phyloP scores from a whole-genome alignment of 2,888 invertebrate genomes.

The Chloromyia formosa region DNA sequence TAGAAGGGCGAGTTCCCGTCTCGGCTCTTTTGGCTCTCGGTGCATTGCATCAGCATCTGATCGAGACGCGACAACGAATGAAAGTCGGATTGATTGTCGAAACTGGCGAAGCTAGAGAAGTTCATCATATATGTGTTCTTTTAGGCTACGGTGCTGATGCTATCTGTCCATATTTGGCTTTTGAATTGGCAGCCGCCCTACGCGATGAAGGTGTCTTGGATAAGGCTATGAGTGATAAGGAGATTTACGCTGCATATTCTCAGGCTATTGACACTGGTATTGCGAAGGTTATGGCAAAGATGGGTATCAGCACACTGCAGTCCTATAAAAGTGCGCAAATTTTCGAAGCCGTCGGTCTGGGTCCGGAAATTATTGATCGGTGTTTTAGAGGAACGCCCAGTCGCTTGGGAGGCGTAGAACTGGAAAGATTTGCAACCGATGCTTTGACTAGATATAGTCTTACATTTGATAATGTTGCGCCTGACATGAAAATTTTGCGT shows the following conservation, averaged over 20 bases:
- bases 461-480: conserved; percentile 70
- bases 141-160: conserved; percentile 97
- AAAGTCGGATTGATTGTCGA: conserved; percentile 95
- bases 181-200: conserved; percentile 89
- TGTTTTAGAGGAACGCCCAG: conserved; percentile 86
- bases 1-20: conserved; percentile 72
- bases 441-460: conserved; percentile 82
- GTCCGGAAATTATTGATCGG: conserved; percentile 90
- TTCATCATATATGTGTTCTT: conserved; percentile 95
- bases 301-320: conserved; percentile 99
- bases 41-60: conserved; percentile 94
- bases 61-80: conserved; percentile 94
- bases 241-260: conserved; percentile 87
- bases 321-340: conserved; percentile 99
- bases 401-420: conserved; percentile 85
- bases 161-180: conserved; percentile 95
- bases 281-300: conserved; percentile 97
- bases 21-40: conserved; percentile 88
- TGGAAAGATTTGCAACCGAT: conserved; percentile 88
- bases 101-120: conserved; percentile 94
- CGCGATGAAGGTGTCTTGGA: conserved; percentile 88
- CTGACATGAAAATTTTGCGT: conserved; percentile 73
- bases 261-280: conserved; percentile 92
- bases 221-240: conserved; percentile 76
- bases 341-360: conserved; percentile 96